Conservation (phyloP, 2,797 vertebrate species). For the Discoglossus pictus region DNA sequence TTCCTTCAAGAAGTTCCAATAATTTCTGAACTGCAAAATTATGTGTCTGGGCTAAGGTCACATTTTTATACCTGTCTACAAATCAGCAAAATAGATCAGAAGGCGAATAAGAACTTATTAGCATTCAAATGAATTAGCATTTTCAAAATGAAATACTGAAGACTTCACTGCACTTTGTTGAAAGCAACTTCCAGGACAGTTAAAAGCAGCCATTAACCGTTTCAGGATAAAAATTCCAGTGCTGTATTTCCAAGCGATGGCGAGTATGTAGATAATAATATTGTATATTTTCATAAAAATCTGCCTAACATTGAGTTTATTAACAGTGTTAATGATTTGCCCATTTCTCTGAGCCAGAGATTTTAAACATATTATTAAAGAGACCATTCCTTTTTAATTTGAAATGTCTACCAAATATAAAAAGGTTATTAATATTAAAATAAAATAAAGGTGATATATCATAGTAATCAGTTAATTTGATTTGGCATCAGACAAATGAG, state of each 20-base stretch:
- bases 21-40: constrained; percentile 33
- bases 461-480: no score
- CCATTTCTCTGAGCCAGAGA: no score
- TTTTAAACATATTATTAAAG: no score
- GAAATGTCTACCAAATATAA: no score
- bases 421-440: no score
- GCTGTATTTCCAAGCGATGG: background rate
- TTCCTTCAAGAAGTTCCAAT: constrained; percentile 22
- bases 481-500: no score
- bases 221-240: background rate
- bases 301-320: no score
- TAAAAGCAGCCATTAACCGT: constrained; percentile 2
- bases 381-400: no score
- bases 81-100: constrained; percentile 32
- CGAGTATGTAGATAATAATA: no score
- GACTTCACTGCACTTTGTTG: constrained; percentile 2
- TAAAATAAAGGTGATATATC: no score
- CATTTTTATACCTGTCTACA: constrained; percentile 38
- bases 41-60: constrained; percentile 40
- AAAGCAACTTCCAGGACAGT: background rate
- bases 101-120: constrained; percentile 27
- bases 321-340: no score
- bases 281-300: no score
- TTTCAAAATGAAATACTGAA: constrained; percentile 20
- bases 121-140: constrained; percentile 40